Evolutionary conservation across 2,797 vertebrate species (phyloP).

Genomic region (Cottoperca gobio): DNA sequence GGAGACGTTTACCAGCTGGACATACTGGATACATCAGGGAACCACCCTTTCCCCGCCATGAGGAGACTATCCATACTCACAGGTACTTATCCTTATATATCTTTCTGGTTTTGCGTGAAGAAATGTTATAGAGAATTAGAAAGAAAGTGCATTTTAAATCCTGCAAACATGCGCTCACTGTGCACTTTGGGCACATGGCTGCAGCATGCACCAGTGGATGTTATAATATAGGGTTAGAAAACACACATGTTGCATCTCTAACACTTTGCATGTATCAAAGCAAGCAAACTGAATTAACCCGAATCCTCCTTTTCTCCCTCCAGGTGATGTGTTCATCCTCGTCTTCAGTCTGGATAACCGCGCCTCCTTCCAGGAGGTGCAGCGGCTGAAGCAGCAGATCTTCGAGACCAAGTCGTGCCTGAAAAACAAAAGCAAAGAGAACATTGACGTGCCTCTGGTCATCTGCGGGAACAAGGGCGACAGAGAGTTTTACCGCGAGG

Average conservation of each 20-base stretch:
- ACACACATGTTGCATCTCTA: neutral
- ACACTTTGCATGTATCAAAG: neutral
- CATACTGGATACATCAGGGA: slow-evolving; percentile 96
- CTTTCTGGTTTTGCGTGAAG: neutral
- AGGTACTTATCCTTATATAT: slow-evolving; percentile 84
- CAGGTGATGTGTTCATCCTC: slow-evolving; percentile 96
- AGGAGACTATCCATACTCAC: slow-evolving; percentile 97
- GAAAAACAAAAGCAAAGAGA: slow-evolving; percentile 96
- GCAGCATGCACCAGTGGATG: neutral
- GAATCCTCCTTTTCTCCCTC: neutral
- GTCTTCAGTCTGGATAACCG: slow-evolving; percentile 97
- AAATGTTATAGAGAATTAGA: neutral
- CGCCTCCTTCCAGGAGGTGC: slow-evolving; percentile 97
- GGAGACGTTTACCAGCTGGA: slow-evolving; percentile 97
- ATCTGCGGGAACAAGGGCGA: slow-evolving; percentile 98
- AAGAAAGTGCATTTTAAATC: neutral
- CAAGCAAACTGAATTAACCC: slow-evolving; percentile 1
- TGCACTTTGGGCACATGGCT: slow-evolving; percentile 4
- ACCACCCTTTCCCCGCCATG: slow-evolving; percentile 98
- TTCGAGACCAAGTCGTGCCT: slow-evolving; percentile 96
- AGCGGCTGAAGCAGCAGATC: slow-evolving; percentile 95
- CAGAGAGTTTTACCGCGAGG: slow-evolving; percentile 91
- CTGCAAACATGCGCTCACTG: neutral
- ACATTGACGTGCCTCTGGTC: slow-evolving; percentile 93
- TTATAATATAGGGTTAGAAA: neutral